phyloP scores from a whole-genome alignment of 2,888 invertebrate genomes.

The Dicycla oo region DNA sequence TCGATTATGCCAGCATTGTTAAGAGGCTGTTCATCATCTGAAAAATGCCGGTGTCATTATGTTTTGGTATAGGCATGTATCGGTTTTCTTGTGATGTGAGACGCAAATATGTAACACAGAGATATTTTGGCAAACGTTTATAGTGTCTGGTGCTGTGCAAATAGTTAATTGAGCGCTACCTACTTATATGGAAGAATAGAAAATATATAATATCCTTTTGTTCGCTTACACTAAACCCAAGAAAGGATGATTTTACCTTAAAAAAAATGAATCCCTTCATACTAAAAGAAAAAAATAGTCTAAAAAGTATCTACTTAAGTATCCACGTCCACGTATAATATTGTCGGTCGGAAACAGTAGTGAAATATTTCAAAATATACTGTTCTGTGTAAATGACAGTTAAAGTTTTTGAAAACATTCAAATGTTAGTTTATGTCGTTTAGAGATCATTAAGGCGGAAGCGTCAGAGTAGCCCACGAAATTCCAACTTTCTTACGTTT shows the following conservation, averaged over 20 bases:
- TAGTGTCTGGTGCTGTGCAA: background rate
- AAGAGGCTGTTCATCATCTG: constrained; percentile 83
- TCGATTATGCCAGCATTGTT: constrained; percentile 86
- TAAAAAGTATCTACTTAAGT: background rate
- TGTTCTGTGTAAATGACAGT: no score
- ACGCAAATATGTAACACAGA: background rate
- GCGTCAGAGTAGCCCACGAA: no score
- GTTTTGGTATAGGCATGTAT: constrained; percentile 61
- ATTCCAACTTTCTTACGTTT: no score
- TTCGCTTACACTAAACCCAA: no score
- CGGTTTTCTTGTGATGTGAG: constrained; percentile 39
- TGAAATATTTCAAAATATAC: no score
- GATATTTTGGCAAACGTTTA: background rate
- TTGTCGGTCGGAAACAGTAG: no score
- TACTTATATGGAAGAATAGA: background rate
- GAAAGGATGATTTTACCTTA: background rate
- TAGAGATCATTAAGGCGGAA: no score
- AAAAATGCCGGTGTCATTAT: constrained; percentile 82
- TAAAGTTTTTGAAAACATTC: no score
- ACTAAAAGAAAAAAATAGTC: background rate
- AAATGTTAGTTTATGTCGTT: no score
- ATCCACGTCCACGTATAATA: background rate
- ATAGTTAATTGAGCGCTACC: background rate
- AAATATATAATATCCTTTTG: background rate
- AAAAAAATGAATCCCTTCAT: background rate